These are phyloP conservation scores for Sus scrofa DNA, from an alignment of 2,113 vertebrate species.

Conservation along the genomic window T2T-Sscrofa CM000813.6:112897001-112897500, in stretches of 20 bases:
- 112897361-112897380: background rate
- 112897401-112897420: background rate
- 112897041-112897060: background rate
- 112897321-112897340: constrained; percentile 3
- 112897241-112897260: constrained; percentile 27
- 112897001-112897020: background rate
- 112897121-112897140: constrained; percentile 12
- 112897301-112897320: background rate
- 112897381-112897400: background rate
- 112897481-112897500: background rate
- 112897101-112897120: background rate
- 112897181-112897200: constrained; percentile 36
- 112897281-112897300: background rate
- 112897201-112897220: background rate
- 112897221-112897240: background rate
- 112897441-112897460: constrained; percentile 20
- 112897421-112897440: background rate
- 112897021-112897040: background rate
- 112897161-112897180: background rate
- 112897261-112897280: background rate
- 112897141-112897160: background rate
- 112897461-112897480: constrained; percentile 47
- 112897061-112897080: background rate
- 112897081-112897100: background rate
- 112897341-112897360: background rate